These are phyloP conservation scores for Rosalia funebris DNA, from an alignment of 2,888 invertebrate species.

Conservation along the genomic window DNA sequence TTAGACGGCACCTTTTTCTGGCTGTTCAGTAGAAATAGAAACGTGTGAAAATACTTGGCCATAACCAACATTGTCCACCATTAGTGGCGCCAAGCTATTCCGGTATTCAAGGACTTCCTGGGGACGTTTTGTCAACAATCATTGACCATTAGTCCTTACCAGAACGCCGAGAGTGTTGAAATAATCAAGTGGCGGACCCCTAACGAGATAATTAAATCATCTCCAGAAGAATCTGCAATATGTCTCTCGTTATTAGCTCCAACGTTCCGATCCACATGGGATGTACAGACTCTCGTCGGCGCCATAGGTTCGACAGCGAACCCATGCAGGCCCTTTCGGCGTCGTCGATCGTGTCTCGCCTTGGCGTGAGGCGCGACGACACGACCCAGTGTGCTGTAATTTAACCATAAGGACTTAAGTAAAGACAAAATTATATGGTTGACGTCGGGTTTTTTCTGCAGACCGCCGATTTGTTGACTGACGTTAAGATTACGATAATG, in stretches of 20 bases:
- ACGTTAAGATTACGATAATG: background rate
- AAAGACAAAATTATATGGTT: slow-evolving; percentile 16
- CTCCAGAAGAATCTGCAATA: slow-evolving; percentile 35
- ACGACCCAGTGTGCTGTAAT: slow-evolving; percentile 1
- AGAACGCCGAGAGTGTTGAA: slow-evolving; percentile 32
- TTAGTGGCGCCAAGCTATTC: slow-evolving; percentile 13
- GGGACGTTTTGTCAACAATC: slow-evolving; percentile 3
- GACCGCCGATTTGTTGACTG: background rate
- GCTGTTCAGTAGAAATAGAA: background rate
- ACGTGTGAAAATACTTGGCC: background rate
- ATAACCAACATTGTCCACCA: slow-evolving; percentile 4
- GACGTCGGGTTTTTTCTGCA: background rate
- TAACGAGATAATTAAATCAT: slow-evolving; percentile 35
- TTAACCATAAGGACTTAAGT: slow-evolving; percentile 3
- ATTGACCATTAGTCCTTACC: slow-evolving; percentile 21
- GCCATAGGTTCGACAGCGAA: slow-evolving; percentile 18
- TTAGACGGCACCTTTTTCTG: background rate
- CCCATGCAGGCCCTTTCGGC: slow-evolving; percentile 14
- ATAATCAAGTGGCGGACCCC: slow-evolving; percentile 33
- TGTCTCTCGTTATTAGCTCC: slow-evolving; percentile 40
- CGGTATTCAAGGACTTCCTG: slow-evolving; percentile 13
- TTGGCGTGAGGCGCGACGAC: slow-evolving; percentile 14
- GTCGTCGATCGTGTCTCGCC: slow-evolving; percentile 8
- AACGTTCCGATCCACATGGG: slow-evolving; percentile 25
- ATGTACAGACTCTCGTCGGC: slow-evolving; percentile 17